Evolutionary conservation across 2,113 vertebrate species (phyloP).

Genomic region (Hippocampus barbouri): DNA sequence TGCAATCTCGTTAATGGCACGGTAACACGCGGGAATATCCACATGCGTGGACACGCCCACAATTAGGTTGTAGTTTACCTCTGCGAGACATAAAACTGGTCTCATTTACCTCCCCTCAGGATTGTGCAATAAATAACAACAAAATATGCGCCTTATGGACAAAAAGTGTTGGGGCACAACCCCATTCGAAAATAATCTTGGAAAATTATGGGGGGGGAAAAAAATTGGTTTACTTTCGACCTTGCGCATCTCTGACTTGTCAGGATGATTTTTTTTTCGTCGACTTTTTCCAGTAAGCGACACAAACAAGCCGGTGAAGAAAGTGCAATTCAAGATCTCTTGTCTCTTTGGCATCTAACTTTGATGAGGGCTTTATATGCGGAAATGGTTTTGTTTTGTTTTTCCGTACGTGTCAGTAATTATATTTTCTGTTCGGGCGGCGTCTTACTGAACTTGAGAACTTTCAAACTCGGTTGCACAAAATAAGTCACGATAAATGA

Average conservation of each 20-base stretch:
- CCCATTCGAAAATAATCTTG: not conserved
- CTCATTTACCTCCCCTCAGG: no score
- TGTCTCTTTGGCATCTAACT: constrained; percentile 17
- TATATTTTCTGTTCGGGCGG: not conserved
- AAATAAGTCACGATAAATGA: not conserved
- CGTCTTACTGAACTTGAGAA: not conserved
- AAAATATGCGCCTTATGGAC: no score
- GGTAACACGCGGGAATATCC: constrained; percentile 23
- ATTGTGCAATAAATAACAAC: no score
- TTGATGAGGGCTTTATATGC: constrained; percentile 11
- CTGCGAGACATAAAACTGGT: no score
- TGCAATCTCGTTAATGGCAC: constrained; percentile 41
- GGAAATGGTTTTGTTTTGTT: not conserved
- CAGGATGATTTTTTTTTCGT: constrained; percentile 3
- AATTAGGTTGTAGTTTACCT: not conserved
- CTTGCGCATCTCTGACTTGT: not conserved
- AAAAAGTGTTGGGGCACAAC: not conserved
- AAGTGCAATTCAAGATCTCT: constrained; percentile 14
- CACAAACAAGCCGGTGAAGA: constrained; percentile 4
- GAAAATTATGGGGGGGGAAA: not conserved
- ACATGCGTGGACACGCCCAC: constrained; percentile 12
- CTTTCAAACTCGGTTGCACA: not conserved
- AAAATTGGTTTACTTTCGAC: not conserved
- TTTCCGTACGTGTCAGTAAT: not conserved
- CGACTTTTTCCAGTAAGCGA: constrained; percentile 15